Evolutionary conservation across 2,797 vertebrate species (phyloP).

Genomic region (Pogonophryne albipinna): DNA sequence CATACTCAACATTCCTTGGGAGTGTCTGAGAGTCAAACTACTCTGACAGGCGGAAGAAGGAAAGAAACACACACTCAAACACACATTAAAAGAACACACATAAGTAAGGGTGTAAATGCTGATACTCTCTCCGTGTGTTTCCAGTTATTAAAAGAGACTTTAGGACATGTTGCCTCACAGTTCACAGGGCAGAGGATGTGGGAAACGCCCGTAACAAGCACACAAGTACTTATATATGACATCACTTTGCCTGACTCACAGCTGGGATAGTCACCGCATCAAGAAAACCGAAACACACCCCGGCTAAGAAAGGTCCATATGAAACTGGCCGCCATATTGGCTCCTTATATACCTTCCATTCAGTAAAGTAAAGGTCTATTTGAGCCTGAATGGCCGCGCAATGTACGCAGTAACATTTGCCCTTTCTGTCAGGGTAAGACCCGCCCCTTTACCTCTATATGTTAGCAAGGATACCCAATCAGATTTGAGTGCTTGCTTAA

Average conservation of each 20-base stretch:
- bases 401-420: constrained; percentile 70
- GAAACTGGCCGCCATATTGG: constrained; percentile 76
- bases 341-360: constrained; percentile 42
- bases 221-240: constrained; percentile 77
- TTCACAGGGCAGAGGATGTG: constrained; percentile 63
- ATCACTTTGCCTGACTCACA: constrained; percentile 84
- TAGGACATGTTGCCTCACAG: constrained; percentile 11
- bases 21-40: constrained; percentile 73
- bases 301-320: constrained; percentile 23
- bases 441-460: constrained; percentile 58
- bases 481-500: rapidly evolving
- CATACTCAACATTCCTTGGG: constrained; percentile 81
- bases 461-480: constrained; percentile 64
- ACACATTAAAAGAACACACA: constrained; percentile 17
- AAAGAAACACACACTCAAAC: constrained; percentile 31
- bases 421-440: constrained; percentile 61
- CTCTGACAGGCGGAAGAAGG: constrained; percentile 72
- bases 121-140: constrained; percentile 19
- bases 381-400: constrained; percentile 73
- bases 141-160: constrained; percentile 35
- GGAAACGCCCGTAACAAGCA: constrained; percentile 82
- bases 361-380: constrained; percentile 9
- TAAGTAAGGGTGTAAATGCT: constrained; percentile 23
- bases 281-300: constrained; percentile 56
- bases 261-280: constrained; percentile 76